Conservation (phyloP, 1,140 invertebrate genomes). For the Drosophila bocqueti region DNA sequence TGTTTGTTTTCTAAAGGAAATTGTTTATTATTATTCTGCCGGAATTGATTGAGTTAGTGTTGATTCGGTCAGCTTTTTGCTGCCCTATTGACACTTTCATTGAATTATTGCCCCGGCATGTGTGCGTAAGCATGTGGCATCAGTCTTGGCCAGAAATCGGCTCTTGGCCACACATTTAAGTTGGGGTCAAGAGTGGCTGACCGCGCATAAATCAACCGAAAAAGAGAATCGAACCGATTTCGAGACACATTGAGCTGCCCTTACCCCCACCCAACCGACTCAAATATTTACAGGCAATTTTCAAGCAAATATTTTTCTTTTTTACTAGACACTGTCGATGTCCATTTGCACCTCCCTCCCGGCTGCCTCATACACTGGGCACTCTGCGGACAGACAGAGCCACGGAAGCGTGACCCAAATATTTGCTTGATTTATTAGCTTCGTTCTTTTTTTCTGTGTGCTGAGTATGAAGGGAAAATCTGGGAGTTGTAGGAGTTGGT, state of each 20-base stretch:
- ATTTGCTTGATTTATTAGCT: constrained; percentile 83
- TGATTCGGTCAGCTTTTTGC: constrained; percentile 33
- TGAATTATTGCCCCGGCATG: constrained; percentile 70
- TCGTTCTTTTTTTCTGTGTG: constrained; percentile 53
- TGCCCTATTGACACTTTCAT: constrained; percentile 74
- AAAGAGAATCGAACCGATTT: constrained; percentile 35
- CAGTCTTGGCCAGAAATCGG: constrained; percentile 17
- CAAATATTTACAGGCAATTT: constrained; percentile 79
- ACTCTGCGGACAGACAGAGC: constrained; percentile 27
- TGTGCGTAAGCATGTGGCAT: constrained; percentile 29
- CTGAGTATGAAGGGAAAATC: constrained; percentile 43
- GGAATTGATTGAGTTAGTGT: constrained; percentile 73
- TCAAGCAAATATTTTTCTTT: constrained; percentile 75
- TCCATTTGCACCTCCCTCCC: constrained; percentile 60
- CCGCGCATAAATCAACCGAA: constrained; percentile 75
- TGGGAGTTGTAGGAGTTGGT: constrained; percentile 44
- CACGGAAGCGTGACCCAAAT: constrained; percentile 82
- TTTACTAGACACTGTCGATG: constrained; percentile 57
- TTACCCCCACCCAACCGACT: background rate
- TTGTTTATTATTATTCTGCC: constrained; percentile 72
- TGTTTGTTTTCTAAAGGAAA: constrained; percentile 50
- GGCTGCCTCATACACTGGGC: constrained; percentile 4
- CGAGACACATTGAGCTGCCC: constrained; percentile 27
- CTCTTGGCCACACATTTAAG: constrained; percentile 15
- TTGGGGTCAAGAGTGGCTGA: constrained; percentile 66